A percentile compares a stretch with the other conserved stretches of the same genome.
phyloP scores from a whole-genome alignment of 2,888 invertebrate genomes.

The Cetonia aurata region DNA sequence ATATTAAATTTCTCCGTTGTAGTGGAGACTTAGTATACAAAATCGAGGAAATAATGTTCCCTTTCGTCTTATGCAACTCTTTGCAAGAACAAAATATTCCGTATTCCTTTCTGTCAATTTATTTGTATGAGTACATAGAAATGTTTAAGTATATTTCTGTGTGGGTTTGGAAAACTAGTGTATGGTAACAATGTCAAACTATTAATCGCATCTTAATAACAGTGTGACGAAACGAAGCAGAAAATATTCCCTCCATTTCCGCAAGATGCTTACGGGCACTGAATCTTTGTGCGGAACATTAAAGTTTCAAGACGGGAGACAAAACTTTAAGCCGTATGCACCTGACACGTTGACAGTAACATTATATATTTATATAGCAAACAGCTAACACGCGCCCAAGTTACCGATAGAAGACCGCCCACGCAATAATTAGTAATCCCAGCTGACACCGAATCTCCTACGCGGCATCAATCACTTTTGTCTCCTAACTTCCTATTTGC shows the following conservation, averaged over 20 bases:
- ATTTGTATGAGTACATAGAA: background rate
- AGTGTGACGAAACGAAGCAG: conserved; percentile 12
- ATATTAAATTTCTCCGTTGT: no score
- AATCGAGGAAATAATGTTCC: no score
- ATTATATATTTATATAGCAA: conserved; percentile 46
- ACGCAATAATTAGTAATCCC: conserved; percentile 57
- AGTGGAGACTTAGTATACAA: no score
- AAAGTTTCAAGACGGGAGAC: conserved; percentile 37
- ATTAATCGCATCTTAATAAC: background rate
- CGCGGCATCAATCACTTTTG: conserved; percentile 48
- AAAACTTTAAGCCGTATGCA: conserved; percentile 38
- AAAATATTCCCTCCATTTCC: background rate
- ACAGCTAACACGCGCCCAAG: conserved; percentile 54
- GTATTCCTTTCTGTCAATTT: no score
- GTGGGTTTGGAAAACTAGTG: no score
- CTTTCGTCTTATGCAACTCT: no score
- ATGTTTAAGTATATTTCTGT: no score
- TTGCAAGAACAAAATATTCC: no score
- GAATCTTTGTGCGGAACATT: background rate
- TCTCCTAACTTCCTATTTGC: conserved; percentile 40
- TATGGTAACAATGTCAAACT: conserved; percentile 7
- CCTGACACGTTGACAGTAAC: conserved; percentile 45
- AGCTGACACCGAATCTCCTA: conserved; percentile 54
- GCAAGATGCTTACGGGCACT: background rate
- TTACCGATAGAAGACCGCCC: conserved; percentile 53